Evolutionary conservation across 1,140 invertebrate species (phyloP), one percentile per base, ranked within the genome.

Genomic region (Brachionus plicatilis): DNA sequence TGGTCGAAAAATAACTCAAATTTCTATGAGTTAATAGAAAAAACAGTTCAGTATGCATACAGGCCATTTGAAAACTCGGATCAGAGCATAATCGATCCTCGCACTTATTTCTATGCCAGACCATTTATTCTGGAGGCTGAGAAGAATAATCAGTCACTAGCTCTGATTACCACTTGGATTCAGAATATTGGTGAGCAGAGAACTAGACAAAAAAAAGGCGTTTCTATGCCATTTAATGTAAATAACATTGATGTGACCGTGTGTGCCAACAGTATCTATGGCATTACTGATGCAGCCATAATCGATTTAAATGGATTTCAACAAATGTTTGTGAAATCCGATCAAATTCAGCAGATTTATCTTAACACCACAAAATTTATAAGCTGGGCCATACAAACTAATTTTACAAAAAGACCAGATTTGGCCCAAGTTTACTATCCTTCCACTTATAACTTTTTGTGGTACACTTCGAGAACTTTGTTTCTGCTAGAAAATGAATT

Each of bases 211-310:
- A 70, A 84, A 47, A 84, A 85, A 53, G 86, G 87, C 9, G 86
- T 88, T 5, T 79, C 75, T 7, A 88, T 88, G 87, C 88, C 88
- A 4, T 87, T 88, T 60, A 85, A 86, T 65, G 84, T 88, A 2
- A 88, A 88, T 79, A 88, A 88, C 53, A 86, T 88, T 14, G 88
- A 88, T 50, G 85, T 86, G 2, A 88, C 88, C 7, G 88, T 88
- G 0, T 76, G 85, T 33, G 88, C 88, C 9, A 88, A 88, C 70
- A 85, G 83, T 27, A 70, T 88, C 17, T 88, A 85, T 85, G 88
- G 87, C 11, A 86, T 88, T 24, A 88, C 88, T n/a, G 84, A 86
- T 37, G 84, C 86, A 5, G 84, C 87, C 0, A 66, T 88, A 6
- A 84, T 82, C 80, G 86, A 86, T 29, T 66, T 88, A 1, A 70